Conservation (phyloP, 2,888 invertebrate species). For the Drosophila nigricruria region DNA sequence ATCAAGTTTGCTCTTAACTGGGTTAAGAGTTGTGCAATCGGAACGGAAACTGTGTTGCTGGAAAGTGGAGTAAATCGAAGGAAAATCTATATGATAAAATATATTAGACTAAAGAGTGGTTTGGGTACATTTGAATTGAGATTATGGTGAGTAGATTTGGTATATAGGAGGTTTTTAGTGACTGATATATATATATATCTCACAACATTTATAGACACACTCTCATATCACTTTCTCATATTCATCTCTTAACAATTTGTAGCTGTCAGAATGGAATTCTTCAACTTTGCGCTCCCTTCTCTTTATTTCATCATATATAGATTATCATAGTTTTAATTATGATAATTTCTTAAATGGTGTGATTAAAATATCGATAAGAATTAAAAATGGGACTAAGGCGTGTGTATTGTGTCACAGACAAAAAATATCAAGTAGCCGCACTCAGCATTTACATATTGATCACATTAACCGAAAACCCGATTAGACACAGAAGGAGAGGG, state of each 20-base stretch:
- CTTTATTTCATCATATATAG: neutral
- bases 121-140: neutral
- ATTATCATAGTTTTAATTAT: slow-evolving; percentile 9
- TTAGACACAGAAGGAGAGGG: slow-evolving; percentile 21
- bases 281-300: too few species aligned
- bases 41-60: slow-evolving; percentile 62
- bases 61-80: slow-evolving; percentile 20
- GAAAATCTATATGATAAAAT: neutral
- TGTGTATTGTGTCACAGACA: slow-evolving; percentile 36
- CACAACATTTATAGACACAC: neutral
- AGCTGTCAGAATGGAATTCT: neutral
- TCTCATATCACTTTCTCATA: neutral
- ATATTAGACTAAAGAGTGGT: neutral
- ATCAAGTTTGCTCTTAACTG: slow-evolving; percentile 53
- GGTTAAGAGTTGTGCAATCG: slow-evolving; percentile 69
- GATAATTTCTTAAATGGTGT: slow-evolving; percentile 24
- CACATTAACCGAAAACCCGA: slow-evolving; percentile 45
- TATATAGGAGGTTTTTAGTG: too few species aligned
- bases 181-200: too few species aligned
- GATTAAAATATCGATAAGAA: slow-evolving; percentile 27
- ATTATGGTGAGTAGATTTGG: neutral
- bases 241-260: neutral
- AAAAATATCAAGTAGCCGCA: slow-evolving; percentile 51
- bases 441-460: slow-evolving; percentile 61
- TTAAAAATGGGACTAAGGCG: slow-evolving; percentile 1